phyloP scores from a whole-genome alignment of 2,888 invertebrate genomes.

The Nycteola revayana region DNA sequence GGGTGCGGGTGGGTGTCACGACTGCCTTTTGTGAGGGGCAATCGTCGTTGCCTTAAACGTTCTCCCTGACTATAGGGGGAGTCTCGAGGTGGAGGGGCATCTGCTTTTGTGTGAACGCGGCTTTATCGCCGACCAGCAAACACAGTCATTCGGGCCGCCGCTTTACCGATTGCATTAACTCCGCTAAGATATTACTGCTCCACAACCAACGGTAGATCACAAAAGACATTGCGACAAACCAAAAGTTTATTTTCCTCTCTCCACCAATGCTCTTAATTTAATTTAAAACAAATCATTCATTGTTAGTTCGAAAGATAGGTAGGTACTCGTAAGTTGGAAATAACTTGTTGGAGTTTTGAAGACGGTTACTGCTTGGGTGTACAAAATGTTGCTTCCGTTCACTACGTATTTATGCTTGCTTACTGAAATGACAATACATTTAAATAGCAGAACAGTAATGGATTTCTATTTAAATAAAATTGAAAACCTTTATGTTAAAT shows the following conservation, averaged over 20 bases:
- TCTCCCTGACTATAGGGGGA: conserved; percentile 42
- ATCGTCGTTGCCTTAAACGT: conserved; percentile 67
- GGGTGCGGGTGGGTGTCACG: conserved; percentile 29
- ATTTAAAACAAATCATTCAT: conserved; percentile 32
- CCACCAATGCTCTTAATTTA: conserved; percentile 20
- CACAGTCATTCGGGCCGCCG: conserved; percentile 40
- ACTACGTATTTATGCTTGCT: no score
- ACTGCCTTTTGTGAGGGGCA: conserved; percentile 67
- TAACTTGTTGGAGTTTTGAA: conserved; percentile 33
- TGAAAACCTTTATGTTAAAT: no score
- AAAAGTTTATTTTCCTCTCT: conserved; percentile 27
- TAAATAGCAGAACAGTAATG: no score
- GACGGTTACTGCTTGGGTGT: conserved; percentile 17
- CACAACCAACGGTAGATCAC: conserved; percentile 8
- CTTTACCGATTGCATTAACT: conserved; percentile 62
- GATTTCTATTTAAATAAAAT: no score
- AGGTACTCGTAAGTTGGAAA: no score
- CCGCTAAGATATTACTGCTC: conserved; percentile 38
- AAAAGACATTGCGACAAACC: conserved; percentile 34
- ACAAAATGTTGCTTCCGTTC: conserved; percentile 6
- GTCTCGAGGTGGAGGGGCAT: conserved; percentile 40
- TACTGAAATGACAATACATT: no score
- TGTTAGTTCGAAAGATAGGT: conserved; percentile 22
- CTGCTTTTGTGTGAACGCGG: conserved; percentile 60
- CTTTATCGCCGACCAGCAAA: conserved; percentile 62